Evolutionary conservation across 2,113 vertebrate species (phyloP), one percentile per base, ranked within the genome.

Genomic region (Corapipo altera): DNA sequence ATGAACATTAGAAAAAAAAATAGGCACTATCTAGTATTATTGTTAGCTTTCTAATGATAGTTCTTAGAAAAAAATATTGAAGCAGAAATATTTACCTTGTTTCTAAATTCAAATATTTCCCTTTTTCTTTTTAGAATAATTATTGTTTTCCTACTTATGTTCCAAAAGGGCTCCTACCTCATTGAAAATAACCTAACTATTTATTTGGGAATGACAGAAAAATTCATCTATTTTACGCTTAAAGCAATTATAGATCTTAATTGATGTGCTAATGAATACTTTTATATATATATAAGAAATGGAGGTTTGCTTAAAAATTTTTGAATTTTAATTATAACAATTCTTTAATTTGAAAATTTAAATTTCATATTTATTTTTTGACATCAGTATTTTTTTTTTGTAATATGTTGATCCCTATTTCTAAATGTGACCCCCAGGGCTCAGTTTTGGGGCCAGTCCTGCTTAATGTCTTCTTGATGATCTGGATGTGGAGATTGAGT

Each of bases 211-310:
- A 24, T 74, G 24, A 8, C 8, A 41, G 15, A 13, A 64, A 64
- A 58, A 69, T 17, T 30, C 28, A 21, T 67, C 10, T 59, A 9
- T 57, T 89, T 28, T 51, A 16, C 3, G 1, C 11, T 86, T 51
- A 21, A 93, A 87, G 33, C 5, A 76, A 23, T 10, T 46, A 4
- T 22, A 28, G 27, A 92, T 57, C 10, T 43, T 66, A 72, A 46
- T 3, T 69, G 15, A 5, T 12, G 5, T 9, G 5, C 8, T 39
- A 90, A 78, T 8, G 0, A 66, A 52, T 77, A 55, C 1, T 8
- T 75, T 69, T 77, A 14, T 7, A 27, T 18, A 41, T 30, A 26
- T 41, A 30, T 39, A 28, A 33, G 20, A 83, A 46, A 57, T 2
- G 2, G 37, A 2, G 1, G 0, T 46, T 65, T 75, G 3, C 15